Conservation (phyloP, 2,888 invertebrate genomes). For the Pogonocherus hispidulus region DNA sequence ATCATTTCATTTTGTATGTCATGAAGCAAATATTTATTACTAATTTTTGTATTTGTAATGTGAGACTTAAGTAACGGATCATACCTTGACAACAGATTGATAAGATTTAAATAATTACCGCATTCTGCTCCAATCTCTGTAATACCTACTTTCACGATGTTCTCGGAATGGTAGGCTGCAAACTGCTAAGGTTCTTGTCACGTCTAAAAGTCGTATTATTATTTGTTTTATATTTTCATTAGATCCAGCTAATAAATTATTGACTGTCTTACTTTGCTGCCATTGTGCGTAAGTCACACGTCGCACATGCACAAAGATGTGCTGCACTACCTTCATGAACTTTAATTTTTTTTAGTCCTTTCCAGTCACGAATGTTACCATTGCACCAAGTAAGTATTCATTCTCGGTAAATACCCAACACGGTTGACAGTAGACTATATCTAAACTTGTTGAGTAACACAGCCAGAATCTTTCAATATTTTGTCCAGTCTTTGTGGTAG, state of each 20-base stretch:
- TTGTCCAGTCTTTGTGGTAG: no score
- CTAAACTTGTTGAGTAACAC: background rate
- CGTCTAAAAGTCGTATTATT: background rate
- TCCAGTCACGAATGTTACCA: background rate
- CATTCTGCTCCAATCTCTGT: no score
- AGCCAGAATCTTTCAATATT: no score
- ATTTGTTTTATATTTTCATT: background rate
- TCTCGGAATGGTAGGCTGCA: no score
- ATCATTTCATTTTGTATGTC: slow-evolving; percentile 30
- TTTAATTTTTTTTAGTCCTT: background rate
- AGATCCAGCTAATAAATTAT: background rate
- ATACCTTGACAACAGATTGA: no score
- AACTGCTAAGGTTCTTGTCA: no score
- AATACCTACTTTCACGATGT: no score
- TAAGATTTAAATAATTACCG: no score
- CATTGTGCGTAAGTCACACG: background rate
- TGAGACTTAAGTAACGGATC: no score
- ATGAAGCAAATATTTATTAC: no score
- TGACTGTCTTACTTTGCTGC: background rate
- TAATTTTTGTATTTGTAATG: no score
- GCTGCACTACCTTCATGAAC: background rate
- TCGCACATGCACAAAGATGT: background rate
- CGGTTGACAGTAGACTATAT: no score
- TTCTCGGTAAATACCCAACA: background rate
- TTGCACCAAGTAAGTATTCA: background rate